These are phyloP conservation scores for Hemiprocne comata DNA, from an alignment of 2,113 vertebrate species.

Conservation along the genomic window DNA sequence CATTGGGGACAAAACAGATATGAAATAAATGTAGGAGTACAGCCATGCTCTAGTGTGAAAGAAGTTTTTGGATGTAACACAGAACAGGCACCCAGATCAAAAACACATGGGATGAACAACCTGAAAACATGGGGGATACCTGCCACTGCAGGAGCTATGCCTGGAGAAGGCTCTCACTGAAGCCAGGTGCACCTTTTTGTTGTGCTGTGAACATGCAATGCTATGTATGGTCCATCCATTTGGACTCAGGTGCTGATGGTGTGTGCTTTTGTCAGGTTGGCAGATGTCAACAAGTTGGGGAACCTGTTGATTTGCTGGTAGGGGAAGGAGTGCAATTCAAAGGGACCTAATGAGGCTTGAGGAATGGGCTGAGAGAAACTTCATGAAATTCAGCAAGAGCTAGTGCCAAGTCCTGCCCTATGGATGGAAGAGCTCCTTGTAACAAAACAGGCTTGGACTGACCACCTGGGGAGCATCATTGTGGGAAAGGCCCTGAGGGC, in stretches of 20 bases:
- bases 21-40: not conserved
- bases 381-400: not conserved
- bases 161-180: not conserved
- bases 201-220: not conserved
- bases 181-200: not conserved
- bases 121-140: not conserved
- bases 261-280: fast-evolving
- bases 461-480: not conserved
- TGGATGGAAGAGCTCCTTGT: not conserved
- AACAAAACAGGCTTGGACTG: not conserved
- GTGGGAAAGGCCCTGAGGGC: too few relatives aligned
- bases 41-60: not conserved
- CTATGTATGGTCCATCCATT: too few relatives aligned
- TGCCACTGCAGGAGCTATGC: not conserved
- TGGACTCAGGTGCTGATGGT: not conserved
- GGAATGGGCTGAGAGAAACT: not conserved
- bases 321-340: not conserved
- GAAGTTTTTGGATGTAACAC: not conserved
- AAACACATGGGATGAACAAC: not conserved
- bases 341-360: not conserved
- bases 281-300: not conserved
- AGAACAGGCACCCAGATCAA: not conserved
- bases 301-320: not conserved
- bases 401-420: not conserved
- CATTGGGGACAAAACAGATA: not conserved